phyloP scores from a whole-genome alignment of 1,140 invertebrate genomes.

The Leptonema lineaticorne region DNA sequence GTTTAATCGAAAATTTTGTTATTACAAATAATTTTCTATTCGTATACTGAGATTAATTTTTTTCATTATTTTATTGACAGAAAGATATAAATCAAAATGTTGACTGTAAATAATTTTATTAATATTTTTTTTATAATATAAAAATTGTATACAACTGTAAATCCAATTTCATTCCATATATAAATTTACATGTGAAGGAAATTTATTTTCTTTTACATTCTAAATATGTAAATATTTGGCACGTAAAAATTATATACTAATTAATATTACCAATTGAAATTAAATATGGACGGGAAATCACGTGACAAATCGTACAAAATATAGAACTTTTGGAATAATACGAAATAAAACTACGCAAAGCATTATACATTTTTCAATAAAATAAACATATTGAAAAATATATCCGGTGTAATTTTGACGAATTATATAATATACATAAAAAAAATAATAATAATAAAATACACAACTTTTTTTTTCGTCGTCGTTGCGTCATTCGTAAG shows the following conservation, averaged over 20 bases:
- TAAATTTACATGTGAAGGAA: too few relatives aligned
- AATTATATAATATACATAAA: not conserved
- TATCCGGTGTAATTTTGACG: too few relatives aligned
- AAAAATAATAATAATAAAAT: not conserved
- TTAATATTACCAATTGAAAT: slow-evolving; percentile 8
- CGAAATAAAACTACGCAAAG: not conserved
- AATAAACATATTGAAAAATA: not conserved
- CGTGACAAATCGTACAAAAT: not conserved
- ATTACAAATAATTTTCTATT: not conserved
- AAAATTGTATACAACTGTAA: not conserved
- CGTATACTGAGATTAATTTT: not conserved
- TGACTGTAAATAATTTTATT: too few relatives aligned
- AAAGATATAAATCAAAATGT: too few relatives aligned
- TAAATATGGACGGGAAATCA: slow-evolving; percentile 27
- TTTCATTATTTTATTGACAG: not conserved
- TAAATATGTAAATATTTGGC: slow-evolving; percentile 17
- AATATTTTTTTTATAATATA: not conserved
- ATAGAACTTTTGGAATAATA: not conserved
- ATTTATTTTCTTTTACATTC: too few relatives aligned
- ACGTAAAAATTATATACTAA: slow-evolving; percentile 5
- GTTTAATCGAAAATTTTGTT: not conserved
- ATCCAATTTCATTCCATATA: not conserved
- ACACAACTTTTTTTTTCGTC: not conserved
- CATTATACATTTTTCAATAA: too few relatives aligned
- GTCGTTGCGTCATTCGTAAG: too few relatives aligned